Base-by-base conservation (phyloP, 2,888 invertebrate genomes). In the Bibio marci region DNA sequence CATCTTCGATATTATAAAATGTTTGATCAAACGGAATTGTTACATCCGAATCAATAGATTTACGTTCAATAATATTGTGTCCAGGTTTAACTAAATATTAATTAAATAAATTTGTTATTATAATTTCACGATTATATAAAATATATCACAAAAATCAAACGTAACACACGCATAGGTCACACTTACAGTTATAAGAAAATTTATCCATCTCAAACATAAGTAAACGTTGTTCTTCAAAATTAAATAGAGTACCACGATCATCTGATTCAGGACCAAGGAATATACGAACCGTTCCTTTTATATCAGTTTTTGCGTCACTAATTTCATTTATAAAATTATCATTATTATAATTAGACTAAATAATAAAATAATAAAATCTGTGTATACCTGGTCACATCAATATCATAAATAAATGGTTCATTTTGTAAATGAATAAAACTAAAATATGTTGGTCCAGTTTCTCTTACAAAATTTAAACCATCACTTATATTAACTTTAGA, bases 261-360 rank as follows among this genome's bases (percentile, higher is more conserved):
- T 57, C 52, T 2, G 44, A 41, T 30, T 49, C 49, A 1, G 59
- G 58, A 11, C 55, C 57, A 48, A 59, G 46, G 46, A 55, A 59
- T 37, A 59, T 52, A 7, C 58, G 46, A 27, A 57, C 47, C 2
- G 54, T 56, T 8, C 53, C 55, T 5, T 36, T n/a, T 12, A 35
- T n/a, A n/a, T n/a, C n/a, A n/a, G 22, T 22, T 22, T 4, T 22
- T 4, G n/a, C 22, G 4, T 8, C 22, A 22, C 8, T 22, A 22
- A 6, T 22, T n/a, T n/a, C n/a, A n/a, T n/a, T n/a, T n/a, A n/a
- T n/a, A n/a, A n/a, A n/a, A n/a, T n/a, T n/a, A n/a, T n/a, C n/a
- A n/a, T n/a, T n/a, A n/a, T n/a, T n/a, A n/a, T n/a, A n/a, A n/a
- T n/a, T n/a, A n/a, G n/a, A n/a, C n/a, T n/a, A n/a, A n/a, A n/a